Percentiles rank a stretch among this genome's conserved stretches.
Conservation (phyloP, 2,113 vertebrate species). For the Grammomys surdaster region DNA sequence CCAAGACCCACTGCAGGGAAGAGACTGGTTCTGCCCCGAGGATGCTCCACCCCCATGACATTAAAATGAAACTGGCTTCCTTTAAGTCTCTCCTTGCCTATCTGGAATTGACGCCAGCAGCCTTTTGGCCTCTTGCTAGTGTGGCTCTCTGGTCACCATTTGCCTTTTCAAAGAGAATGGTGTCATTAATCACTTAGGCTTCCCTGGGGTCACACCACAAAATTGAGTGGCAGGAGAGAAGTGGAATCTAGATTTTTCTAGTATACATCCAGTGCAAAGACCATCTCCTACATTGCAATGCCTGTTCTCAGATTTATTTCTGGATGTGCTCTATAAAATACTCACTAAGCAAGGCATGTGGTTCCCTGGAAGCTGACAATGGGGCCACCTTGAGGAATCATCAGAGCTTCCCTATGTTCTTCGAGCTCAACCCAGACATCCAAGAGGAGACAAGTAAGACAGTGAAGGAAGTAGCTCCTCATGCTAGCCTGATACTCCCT, state of each 20-base stretch:
- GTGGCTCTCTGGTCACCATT: slow-evolving; percentile 24
- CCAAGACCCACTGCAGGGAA: slow-evolving; percentile 44
- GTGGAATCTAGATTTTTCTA: neutral
- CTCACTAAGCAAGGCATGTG: neutral
- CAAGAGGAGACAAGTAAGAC: neutral
- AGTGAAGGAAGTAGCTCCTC: neutral
- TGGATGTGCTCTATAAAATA: neutral
- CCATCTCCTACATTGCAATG: neutral
- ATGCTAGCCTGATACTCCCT: neutral
- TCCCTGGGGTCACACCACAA: neutral
- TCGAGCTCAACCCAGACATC: neutral
- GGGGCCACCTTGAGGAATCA: neutral
- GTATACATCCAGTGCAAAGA: neutral
- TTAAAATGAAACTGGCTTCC: neutral
- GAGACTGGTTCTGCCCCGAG: neutral
- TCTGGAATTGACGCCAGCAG: slow-evolving; percentile 1
- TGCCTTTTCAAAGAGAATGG: slow-evolving; percentile 36
- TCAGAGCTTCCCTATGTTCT: neutral
- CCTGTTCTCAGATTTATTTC: neutral
- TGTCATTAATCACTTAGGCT: neutral
- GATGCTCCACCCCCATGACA: neutral
- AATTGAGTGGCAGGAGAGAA: neutral
- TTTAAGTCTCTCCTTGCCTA: neutral
- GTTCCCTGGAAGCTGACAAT: neutral
- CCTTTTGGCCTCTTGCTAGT: slow-evolving; percentile 9